These are phyloP conservation scores for Orthonychiurus folsomi DNA, from an alignment of 2,888 invertebrate species.

Conservation along the genomic window DNA sequence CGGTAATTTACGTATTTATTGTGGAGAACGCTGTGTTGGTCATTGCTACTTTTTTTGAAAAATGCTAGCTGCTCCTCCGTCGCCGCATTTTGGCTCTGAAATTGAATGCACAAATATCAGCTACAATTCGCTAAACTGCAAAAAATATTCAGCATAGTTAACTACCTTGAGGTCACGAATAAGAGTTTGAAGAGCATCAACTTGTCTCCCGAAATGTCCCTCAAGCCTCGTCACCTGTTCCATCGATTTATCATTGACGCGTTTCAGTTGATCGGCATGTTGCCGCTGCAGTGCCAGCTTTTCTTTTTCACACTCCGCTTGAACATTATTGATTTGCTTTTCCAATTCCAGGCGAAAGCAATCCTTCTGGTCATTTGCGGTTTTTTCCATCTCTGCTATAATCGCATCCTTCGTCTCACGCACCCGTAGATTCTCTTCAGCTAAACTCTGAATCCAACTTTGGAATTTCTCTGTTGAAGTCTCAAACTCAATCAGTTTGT, in stretches of 20 bases:
- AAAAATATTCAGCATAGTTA: no score
- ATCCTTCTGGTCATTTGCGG: not conserved
- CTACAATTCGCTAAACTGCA: not conserved
- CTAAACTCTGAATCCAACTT: constrained; percentile 8
- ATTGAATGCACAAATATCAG: not conserved
- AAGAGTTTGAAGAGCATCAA: constrained; percentile 7
- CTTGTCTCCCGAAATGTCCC: constrained; percentile 3
- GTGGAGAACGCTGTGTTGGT: not conserved
- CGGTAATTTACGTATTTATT: constrained; percentile 10
- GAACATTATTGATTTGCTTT: constrained; percentile 9
- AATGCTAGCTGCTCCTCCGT: constrained; percentile 13
- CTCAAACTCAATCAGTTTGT: constrained; percentile 13
- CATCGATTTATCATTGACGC: constrained; percentile 13
- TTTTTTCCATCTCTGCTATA: constrained; percentile 14
- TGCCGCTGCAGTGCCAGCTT: constrained; percentile 19
- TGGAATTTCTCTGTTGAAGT: constrained; percentile 10
- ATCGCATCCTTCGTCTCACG: constrained; percentile 11
- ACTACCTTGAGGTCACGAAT: constrained; percentile 13
- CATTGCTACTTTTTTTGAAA: not conserved
- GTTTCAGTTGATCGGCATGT: constrained; percentile 16
- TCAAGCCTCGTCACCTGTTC: constrained; percentile 1
- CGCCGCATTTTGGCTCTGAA: constrained; percentile 10
- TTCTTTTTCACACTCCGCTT: constrained; percentile 16
- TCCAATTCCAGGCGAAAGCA: constrained; percentile 13
- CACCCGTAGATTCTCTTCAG: constrained; percentile 16